A percentile compares a stretch with the other conserved stretches of the same genome.
phyloP scores from a whole-genome alignment of 2,797 vertebrate species.

The Manis pentadactyla region DNA sequence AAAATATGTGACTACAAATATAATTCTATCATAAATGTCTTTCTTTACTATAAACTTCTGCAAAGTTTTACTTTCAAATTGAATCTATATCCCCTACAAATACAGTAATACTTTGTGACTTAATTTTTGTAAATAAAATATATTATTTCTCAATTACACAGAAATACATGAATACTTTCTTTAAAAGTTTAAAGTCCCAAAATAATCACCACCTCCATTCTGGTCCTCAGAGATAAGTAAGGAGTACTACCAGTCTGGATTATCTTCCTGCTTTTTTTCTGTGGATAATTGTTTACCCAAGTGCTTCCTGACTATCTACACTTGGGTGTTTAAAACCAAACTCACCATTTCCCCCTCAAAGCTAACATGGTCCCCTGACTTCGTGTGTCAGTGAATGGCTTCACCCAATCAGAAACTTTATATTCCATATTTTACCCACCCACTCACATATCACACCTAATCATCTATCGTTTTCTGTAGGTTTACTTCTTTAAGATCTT shows the following conservation, averaged over 20 bases:
- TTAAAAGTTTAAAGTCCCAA: neutral
- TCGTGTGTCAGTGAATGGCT: neutral
- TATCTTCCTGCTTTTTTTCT: neutral
- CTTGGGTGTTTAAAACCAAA: conserved; percentile 10
- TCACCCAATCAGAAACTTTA: neutral
- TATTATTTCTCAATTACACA: neutral
- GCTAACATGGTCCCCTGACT: neutral
- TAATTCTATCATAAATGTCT: too few relatives aligned
- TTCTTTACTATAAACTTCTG: neutral
- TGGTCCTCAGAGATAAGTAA: neutral
- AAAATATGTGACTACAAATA: too few relatives aligned
- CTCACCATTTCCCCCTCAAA: neutral
- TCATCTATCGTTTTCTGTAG: neutral
- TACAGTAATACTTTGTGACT: neutral
- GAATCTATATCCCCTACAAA: conserved; percentile 20
- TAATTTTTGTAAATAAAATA: conserved; percentile 6
- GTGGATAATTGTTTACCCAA: neutral
- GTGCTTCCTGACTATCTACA: neutral
- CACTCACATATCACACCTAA: neutral
- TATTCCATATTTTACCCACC: neutral
- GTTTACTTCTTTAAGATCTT: neutral
- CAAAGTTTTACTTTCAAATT: neutral
- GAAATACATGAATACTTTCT: neutral
- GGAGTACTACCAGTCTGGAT: neutral
- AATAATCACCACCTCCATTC: neutral